These are phyloP conservation scores for Sialis lutaria DNA, from an alignment of 2,888 invertebrate genomes.

Conservation along the genomic window DNA sequence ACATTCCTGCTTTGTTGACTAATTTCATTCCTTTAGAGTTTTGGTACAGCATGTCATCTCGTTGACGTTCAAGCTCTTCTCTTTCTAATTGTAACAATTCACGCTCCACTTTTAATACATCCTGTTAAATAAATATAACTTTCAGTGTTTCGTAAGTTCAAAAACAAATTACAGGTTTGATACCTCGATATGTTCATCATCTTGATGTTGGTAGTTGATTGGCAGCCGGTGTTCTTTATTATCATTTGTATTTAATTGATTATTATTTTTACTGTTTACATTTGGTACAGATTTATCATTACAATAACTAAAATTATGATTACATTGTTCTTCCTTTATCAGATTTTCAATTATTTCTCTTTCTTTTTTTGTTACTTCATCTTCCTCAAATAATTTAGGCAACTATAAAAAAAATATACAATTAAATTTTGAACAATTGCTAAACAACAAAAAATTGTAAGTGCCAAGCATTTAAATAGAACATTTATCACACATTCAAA, in stretches of 20 bases:
- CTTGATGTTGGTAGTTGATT: too few species aligned
- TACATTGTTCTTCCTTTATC: conserved; percentile 42
- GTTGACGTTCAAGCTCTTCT: conserved; percentile 57
- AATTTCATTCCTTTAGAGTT: conserved; percentile 34
- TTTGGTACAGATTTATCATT: not conserved
- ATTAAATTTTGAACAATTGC: not conserved
- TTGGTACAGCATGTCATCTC: conserved; percentile 48
- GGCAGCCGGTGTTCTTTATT: too few species aligned
- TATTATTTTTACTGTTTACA: not conserved
- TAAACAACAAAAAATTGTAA: too few species aligned
- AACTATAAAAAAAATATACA: not conserved
- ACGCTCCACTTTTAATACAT: conserved; percentile 60
- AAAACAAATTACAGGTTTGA: too few species aligned
- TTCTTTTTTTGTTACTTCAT: conserved; percentile 49
- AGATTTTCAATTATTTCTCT: conserved; percentile 45
- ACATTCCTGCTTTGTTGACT: conserved; percentile 17
- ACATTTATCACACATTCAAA: too few species aligned
- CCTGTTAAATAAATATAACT: not conserved
- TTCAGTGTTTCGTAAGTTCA: too few species aligned
- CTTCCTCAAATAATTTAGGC: conserved; percentile 37
- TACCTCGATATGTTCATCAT: too few species aligned
- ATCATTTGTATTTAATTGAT: too few species aligned
- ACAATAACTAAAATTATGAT: conserved; percentile 20
- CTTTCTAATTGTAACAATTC: conserved; percentile 61
- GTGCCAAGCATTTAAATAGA: too few species aligned